Evolutionary conservation across 2,797 vertebrate genomes (phyloP), one percentile per base, ranked within the genome.

Genomic region (Myotis daubentonii): DNA sequence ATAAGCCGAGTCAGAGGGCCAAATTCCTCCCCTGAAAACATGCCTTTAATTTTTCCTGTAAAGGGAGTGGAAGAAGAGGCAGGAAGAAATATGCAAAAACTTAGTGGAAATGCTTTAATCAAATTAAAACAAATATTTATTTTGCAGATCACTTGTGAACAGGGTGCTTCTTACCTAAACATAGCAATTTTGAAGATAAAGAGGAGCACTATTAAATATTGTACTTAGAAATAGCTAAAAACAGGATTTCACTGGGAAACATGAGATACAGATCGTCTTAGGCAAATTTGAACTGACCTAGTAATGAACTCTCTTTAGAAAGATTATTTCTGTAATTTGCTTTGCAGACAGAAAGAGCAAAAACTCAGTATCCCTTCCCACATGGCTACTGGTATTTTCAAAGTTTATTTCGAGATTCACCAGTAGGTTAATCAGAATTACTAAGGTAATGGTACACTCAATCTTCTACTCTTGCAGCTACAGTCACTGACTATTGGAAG

Each of bases 1-100:
- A 98, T 81, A 38, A 98, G 85, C 30, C 96, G 96, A n/a, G 97
- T 97, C 33, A 98, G 94, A 49, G 98, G 97, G 23, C 93, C 97
- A 96, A 98, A 97, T 19, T 97, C 97, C 78, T 96, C 93, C 33
- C 74, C 97, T 79, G 96, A 97, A 96, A 98, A 93, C 65, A 98
- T 96, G 74, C 95, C 84, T 81, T 89, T 96, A 95, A 97, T 97
- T 98, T 98, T 97, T 68, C 95, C 97, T 97, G 57, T 70, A 36
- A 88, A 60, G 33, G 11, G 2, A 13, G 16, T 12, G 33, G 13
- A 93, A 30, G 38, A 83, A 19, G 30, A 92, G 12, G 20, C 8
- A 91, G 6, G 13, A 33, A 70, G 12, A 89, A 57, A 83, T 55
- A 82, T 6, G 5, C 2, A 74, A 23, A 12, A 74, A 19, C 53